Evolutionary conservation across 2,888 invertebrate genomes (phyloP).

Genomic region (Cantharis flavilabris): DNA sequence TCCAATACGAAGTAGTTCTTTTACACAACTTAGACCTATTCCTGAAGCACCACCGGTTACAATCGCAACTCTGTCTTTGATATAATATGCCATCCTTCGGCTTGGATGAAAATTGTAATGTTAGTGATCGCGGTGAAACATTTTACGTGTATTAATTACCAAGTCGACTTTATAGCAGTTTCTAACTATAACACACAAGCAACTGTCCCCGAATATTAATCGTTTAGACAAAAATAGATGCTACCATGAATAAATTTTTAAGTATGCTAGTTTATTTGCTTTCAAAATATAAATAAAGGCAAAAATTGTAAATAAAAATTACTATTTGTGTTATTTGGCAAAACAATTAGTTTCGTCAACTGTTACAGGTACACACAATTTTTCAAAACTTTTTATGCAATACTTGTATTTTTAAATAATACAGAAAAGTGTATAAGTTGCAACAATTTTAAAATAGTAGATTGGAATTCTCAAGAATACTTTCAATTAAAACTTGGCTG

Average conservation of each 20-base stretch:
- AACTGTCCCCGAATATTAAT: neutral
- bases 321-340: neutral
- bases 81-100: neutral
- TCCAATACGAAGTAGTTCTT: slow-evolving; percentile 17
- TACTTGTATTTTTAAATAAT: no score
- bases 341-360: neutral
- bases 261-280: neutral
- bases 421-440: neutral
- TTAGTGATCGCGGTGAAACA: neutral
- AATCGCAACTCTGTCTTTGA: slow-evolving; percentile 22
- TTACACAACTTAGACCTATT: slow-evolving; percentile 15
- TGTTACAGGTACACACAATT: no score
- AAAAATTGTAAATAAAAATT: neutral
- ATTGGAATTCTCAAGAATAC: neutral
- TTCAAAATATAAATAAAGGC: neutral
- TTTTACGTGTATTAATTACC: neutral
- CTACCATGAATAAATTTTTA: neutral
- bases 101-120: slow-evolving; percentile 5
- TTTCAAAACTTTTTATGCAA: no score
- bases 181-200: neutral
- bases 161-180: neutral
- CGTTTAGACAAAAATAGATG: neutral
- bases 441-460: neutral
- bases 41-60: slow-evolving; percentile 22
- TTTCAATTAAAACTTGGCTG: neutral